phyloP scores from a whole-genome alignment of 2,113 vertebrate species.

The Mastomys natalensis region DNA sequence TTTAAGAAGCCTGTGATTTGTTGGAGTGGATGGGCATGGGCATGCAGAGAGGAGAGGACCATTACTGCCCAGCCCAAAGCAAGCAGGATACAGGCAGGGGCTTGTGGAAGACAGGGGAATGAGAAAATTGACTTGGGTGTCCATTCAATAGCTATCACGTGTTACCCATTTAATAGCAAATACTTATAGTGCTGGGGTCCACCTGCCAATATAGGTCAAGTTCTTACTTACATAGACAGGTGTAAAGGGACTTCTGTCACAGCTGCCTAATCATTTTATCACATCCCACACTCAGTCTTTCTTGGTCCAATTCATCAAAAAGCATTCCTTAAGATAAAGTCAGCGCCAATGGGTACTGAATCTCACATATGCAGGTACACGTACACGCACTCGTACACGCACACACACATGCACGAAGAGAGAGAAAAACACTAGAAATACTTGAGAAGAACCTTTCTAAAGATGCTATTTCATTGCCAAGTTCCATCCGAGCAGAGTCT shows the following conservation, averaged over 20 bases:
- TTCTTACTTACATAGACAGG: slow-evolving; percentile 8
- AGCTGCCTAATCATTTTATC: neutral
- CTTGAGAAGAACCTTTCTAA: slow-evolving; percentile 64
- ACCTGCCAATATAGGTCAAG: neutral
- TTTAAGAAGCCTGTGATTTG: slow-evolving; percentile 44
- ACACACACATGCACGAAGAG: neutral
- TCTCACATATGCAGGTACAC: neutral
- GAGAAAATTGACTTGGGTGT: slow-evolving; percentile 43
- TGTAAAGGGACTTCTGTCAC: slow-evolving; percentile 12
- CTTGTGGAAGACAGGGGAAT: neutral
- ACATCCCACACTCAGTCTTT: accelerated
- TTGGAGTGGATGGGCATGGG: slow-evolving; percentile 15
- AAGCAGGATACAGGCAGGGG: neutral
- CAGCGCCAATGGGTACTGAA: slow-evolving; percentile 23
- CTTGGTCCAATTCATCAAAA: slow-evolving; percentile 50
- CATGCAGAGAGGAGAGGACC: slow-evolving; percentile 11
- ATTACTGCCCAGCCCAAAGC: slow-evolving; percentile 17
- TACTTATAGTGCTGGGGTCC: neutral
- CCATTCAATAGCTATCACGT: neutral
- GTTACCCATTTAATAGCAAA: neutral
- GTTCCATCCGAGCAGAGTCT: slow-evolving; percentile 62
- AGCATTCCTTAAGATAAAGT: slow-evolving; percentile 60
- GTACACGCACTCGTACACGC: neutral
- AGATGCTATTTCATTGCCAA: slow-evolving; percentile 71
- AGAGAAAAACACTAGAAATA: slow-evolving; percentile 45